These are phyloP conservation scores for Monopis laevigella DNA, from an alignment of 2,888 invertebrate genomes.

Conservation along the genomic window DNA sequence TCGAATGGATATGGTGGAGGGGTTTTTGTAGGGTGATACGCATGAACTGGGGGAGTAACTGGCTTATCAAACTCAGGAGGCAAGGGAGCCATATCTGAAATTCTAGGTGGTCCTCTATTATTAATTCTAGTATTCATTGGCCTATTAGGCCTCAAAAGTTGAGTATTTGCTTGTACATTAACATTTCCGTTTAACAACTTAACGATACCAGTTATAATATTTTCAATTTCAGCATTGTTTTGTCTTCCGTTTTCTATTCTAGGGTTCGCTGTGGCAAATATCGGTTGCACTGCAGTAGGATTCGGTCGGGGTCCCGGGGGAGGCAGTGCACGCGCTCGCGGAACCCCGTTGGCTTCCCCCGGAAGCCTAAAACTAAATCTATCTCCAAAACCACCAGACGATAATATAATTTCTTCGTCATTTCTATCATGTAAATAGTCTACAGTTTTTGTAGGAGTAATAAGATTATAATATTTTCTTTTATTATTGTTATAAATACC, in stretches of 20 bases:
- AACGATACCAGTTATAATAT: constrained; percentile 90
- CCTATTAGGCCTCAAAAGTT: constrained; percentile 68
- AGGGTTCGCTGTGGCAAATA: constrained; percentile 61
- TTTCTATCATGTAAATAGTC: constrained; percentile 37
- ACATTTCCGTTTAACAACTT: constrained; percentile 89
- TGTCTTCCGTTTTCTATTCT: constrained; percentile 46
- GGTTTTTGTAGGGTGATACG: constrained; percentile 55
- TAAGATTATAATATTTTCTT: constrained; percentile 54
- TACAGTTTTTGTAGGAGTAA: constrained; percentile 66
- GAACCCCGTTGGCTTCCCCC: constrained; percentile 83
- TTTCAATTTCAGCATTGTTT: constrained; percentile 77
- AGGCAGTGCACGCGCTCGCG: constrained; percentile 72
- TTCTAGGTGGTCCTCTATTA: constrained; percentile 88
- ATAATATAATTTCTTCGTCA: constrained; percentile 42
- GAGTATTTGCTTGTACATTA: constrained; percentile 82
- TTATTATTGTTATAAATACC: constrained; percentile 61
- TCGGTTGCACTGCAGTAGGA: constrained; percentile 61
- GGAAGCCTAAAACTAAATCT: constrained; percentile 62
- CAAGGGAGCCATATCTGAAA: constrained; percentile 78
- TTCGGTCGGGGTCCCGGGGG: constrained; percentile 74
- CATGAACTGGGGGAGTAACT: constrained; percentile 51
- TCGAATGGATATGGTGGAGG: constrained; percentile 82
- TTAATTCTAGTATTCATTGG: constrained; percentile 84
- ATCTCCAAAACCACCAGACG: constrained; percentile 50
- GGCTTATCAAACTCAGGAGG: constrained; percentile 73